Evolutionary conservation across 2,113 vertebrate species (phyloP), one percentile per base, ranked within the genome.

Genomic region (Edolisoma coerulescens): DNA sequence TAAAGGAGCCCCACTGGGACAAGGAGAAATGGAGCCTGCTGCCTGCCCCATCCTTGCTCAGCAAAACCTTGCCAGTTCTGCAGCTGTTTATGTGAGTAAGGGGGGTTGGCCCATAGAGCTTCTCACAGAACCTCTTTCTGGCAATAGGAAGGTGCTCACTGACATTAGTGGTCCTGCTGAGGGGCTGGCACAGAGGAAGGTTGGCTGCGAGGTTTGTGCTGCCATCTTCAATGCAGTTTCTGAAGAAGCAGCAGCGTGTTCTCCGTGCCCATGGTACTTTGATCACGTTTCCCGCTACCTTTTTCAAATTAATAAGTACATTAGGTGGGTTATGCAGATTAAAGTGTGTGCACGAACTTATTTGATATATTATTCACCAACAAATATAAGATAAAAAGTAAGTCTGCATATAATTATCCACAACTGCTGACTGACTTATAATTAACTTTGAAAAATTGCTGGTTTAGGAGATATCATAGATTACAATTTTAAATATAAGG

Each of bases 401-500:
- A 86, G 37, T 63, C 91, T 94, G 83, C 65, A 64, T 79, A 74
- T 91, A 94, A 94, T 82, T 96, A 97, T 82, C 60, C 77, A 84
- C 78, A 91, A 97, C 71, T 92, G 81, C 87, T 95, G 82, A 92
- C 88, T 96, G 91, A 95, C 90, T 97, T 90, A 94, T 95, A 96
- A 97, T 97, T 97, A 96, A 97, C 92, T 96, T 96, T 95, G 93
- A 95, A 93, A 89, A 97, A 96, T 93, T 93, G 74, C 81, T 96
- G 89, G 73, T 87, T 91, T 94, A 93, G 92, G 59, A 97, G 89
- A 82, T 94, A 90, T 52, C 96, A 15, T 14, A 92, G 69, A 96
- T 96, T 87, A 74, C 21, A 90, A 67, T 94, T 96, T 91, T 93
- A 95, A 96, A 93, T 97, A 82, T 39, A 87, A 95, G 87, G 87